Conservation (phyloP, 2,797 vertebrate genomes). For the Oceanodroma leucorhoa region DNA sequence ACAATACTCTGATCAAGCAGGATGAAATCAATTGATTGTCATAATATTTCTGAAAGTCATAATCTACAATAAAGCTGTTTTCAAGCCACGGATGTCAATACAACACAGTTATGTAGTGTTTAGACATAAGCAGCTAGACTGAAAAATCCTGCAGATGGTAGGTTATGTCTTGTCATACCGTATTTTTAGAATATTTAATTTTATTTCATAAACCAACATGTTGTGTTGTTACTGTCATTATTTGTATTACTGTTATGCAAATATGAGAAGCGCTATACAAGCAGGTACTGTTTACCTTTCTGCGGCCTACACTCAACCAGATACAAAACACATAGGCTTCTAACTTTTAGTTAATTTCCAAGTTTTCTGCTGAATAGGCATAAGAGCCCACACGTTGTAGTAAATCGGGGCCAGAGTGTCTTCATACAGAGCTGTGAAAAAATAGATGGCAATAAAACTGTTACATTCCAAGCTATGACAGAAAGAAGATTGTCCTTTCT, state of each 20-base stretch:
- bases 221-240: not conserved
- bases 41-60: not conserved
- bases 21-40: not conserved
- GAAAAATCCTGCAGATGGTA: not conserved
- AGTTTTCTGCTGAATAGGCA: not conserved
- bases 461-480: not conserved
- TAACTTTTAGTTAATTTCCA: not conserved
- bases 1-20: not conserved
- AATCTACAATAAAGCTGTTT: not conserved
- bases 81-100: not conserved
- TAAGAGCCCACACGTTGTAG: not conserved
- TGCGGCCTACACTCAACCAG: not conserved
- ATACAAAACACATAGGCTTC: not conserved
- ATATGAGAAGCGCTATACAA: not conserved
- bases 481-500: not conserved
- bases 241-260: not conserved
- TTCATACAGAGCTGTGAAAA: not conserved
- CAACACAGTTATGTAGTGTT: not conserved
- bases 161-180: not conserved
- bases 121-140: not conserved
- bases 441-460: not conserved
- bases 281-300: conserved; percentile 7
- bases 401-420: not conserved
- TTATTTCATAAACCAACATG: not conserved
- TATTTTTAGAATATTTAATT: conserved; percentile 8